phyloP scores from a whole-genome alignment of 1,140 invertebrate species.

The Bombus cullumanus region DNA sequence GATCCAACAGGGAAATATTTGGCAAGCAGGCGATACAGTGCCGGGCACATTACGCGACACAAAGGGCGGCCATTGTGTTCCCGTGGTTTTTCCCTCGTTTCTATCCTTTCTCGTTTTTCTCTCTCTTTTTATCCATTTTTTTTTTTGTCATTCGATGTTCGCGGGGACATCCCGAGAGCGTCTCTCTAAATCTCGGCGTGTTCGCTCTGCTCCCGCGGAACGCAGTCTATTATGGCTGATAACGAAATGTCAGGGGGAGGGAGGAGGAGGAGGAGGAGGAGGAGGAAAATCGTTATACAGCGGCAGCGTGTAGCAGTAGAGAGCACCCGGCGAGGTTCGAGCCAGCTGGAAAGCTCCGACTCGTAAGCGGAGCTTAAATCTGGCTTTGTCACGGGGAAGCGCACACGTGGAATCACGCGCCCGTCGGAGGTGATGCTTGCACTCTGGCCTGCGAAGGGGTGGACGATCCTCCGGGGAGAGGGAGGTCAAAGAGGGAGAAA shows the following conservation, averaged over 20 bases:
- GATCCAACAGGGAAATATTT: slow-evolving; percentile 11
- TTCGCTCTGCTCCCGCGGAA: background rate
- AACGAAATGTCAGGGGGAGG: slow-evolving; percentile 29
- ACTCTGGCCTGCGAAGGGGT: background rate
- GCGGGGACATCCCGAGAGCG: background rate
- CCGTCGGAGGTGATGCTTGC: slow-evolving; percentile 58
- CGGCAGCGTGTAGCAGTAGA: background rate
- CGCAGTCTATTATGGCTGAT: slow-evolving; percentile 50
- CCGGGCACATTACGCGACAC: background rate
- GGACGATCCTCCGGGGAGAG: background rate
- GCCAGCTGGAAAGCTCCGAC: slow-evolving; percentile 69
- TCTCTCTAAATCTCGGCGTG: slow-evolving; percentile 30
- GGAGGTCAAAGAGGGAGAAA: background rate
- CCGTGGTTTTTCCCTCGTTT: background rate
- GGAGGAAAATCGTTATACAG: slow-evolving; percentile 26
- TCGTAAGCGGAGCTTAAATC: slow-evolving; percentile 76
- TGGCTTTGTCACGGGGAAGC: slow-evolving; percentile 73
- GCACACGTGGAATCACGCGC: slow-evolving; percentile 65
- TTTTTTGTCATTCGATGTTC: slow-evolving; percentile 11
- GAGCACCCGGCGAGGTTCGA: slow-evolving; percentile 19
- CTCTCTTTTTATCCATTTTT: background rate
- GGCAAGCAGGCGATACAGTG: background rate
- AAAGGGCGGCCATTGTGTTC: background rate
- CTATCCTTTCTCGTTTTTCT: background rate
- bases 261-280: background rate